Percentiles rank a stretch among this genome's conserved stretches.
Conservation (phyloP, 64 coral and sea anemone genomes). For the Stichodactyla helianthus region DNA sequence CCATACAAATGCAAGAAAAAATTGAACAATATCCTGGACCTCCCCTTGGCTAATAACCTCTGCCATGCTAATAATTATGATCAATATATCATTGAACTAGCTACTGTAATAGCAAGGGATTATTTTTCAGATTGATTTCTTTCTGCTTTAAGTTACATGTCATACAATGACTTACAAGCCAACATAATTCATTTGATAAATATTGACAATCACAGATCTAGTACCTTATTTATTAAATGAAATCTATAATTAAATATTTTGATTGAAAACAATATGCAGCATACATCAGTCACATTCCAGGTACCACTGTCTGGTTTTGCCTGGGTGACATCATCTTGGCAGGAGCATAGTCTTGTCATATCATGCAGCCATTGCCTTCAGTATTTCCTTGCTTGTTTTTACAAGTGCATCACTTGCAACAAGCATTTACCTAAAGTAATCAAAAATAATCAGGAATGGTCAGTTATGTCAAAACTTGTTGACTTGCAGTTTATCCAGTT, state of each 20-base stretch:
- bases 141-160: background rate
- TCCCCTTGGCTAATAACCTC: too few relatives aligned
- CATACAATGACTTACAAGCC: background rate
- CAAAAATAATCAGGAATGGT: too few relatives aligned
- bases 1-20: too few relatives aligned
- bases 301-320: slow-evolving; percentile 49
- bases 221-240: background rate
- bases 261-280: background rate
- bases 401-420: slow-evolving; percentile 23
- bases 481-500: too few relatives aligned
- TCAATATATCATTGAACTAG: too few relatives aligned
- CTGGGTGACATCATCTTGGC: slow-evolving; percentile 43
- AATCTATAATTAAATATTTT: background rate
- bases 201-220: background rate
- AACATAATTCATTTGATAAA: background rate
- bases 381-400: slow-evolving; percentile 23
- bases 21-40: too few relatives aligned
- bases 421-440: slow-evolving; percentile 55
- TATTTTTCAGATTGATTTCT: too few relatives aligned
- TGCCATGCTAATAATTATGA: too few relatives aligned
- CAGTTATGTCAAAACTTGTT: too few relatives aligned
- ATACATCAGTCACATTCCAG: slow-evolving; percentile 49
- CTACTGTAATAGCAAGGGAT: too few relatives aligned
- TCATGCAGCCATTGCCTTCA: slow-evolving; percentile 29
- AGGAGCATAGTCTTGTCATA: background rate